Base-by-base conservation (phyloP, 2,888 invertebrate species). In the Villa cingulata region DNA sequence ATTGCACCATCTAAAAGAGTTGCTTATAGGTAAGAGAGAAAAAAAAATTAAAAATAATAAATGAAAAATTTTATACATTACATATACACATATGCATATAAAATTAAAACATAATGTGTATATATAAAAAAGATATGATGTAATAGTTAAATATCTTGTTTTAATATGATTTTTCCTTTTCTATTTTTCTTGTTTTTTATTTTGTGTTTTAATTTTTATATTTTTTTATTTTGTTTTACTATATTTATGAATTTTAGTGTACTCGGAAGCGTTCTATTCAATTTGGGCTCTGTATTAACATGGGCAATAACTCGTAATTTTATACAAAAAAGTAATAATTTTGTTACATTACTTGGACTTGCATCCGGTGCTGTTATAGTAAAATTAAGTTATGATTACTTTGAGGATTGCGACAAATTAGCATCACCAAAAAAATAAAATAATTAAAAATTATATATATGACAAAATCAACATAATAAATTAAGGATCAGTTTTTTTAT, bases 291-390 rank as follows among this genome's bases (percentile, higher is more conserved):
- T 0, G 84, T 92, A 41, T 75, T 94, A 48, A 71, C 85, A 53
- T 91, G 91, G 86, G 92, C 92, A 10, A 81, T 92, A 36, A 70
- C 87, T 37, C 80, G 89, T 61, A 84, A 84, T 55, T 72, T 86
- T 36, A 71, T 91, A 36, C 65, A 68, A 4, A 58, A 56, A 41
- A 60, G 64, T 41, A 65, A 63, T 48, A 51, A 61, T 5, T 16
- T 54, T 15, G 40, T 51, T 17, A 66, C 68, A 1, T 23, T 64
- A 10, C 55, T 63, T 14, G 70, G 70, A 1, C 37, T 68, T 17
- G 63, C 62, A 20, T 61, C 63, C 10, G 69, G 70, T 9, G 66
- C 62, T 20, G 59, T 53, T 4, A 59, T 68, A 37, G 63, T 68
- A 1, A 66, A 68, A 50, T 41, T 70, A 15, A 60, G 65, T 43